Evolutionary conservation across 2,888 invertebrate species (phyloP).

Genomic region (Tachina fera): DNA sequence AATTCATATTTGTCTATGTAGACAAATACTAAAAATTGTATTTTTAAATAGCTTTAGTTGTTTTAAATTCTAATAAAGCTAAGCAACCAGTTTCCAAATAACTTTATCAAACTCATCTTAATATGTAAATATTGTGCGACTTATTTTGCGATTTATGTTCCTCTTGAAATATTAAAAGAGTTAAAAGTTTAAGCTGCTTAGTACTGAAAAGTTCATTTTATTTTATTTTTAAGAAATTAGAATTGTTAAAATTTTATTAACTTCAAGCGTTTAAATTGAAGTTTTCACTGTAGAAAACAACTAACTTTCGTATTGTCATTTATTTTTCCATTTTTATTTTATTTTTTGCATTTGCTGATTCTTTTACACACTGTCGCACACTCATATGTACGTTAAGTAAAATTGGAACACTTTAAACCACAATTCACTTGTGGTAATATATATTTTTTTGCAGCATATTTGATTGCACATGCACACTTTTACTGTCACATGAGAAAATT

Average conservation of each 20-base stretch:
- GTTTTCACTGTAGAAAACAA: constrained; percentile 41
- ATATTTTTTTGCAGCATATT: neutral
- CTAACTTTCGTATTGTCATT: constrained; percentile 52
- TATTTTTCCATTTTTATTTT: neutral
- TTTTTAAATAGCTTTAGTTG: too few species aligned
- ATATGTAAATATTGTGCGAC: too few species aligned
- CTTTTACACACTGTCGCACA: neutral
- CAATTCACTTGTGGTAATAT: constrained; percentile 64
- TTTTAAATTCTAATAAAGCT: too few species aligned
- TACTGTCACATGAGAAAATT: constrained; percentile 5
- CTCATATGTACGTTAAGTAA: constrained; percentile 9
- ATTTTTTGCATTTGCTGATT: constrained; percentile 15
- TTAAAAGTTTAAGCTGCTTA: too few species aligned
- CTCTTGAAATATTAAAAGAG: too few species aligned
- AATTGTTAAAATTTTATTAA: neutral
- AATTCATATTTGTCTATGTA: too few species aligned
- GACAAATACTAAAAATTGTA: too few species aligned
- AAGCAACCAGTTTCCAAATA: too few species aligned
- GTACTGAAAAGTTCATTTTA: too few species aligned
- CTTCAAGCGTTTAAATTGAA: neutral
- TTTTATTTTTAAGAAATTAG: neutral
- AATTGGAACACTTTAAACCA: constrained; percentile 68
- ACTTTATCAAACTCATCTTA: too few species aligned
- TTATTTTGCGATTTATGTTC: too few species aligned
- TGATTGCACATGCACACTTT: constrained; percentile 1